phyloP scores from a whole-genome alignment of 2,888 invertebrate species.

The Calameuta filiformis region DNA sequence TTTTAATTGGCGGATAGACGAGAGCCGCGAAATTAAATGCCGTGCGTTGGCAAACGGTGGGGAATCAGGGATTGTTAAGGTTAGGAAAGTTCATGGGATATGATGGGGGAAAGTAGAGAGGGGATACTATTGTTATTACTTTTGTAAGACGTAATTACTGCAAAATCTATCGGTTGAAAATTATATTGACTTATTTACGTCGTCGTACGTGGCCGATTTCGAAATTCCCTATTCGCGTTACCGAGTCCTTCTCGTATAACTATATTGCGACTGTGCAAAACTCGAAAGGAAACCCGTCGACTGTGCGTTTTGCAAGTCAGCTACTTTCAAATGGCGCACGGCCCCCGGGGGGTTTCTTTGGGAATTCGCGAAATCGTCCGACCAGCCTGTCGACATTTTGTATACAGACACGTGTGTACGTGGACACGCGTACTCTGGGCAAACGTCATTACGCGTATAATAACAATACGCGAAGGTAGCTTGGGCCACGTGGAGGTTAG shows the following conservation, averaged over 20 bases:
- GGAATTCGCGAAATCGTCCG: background rate
- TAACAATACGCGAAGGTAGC: background rate
- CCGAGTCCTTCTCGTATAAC: background rate
- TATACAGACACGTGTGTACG: background rate
- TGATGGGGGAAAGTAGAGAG: background rate
- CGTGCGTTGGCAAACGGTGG: background rate
- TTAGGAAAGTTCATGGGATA: background rate
- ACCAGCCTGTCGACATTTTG: background rate
- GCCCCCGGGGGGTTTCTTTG: conserved; percentile 5
- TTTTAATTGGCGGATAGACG: background rate
- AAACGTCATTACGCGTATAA: background rate
- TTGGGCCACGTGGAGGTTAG: background rate
- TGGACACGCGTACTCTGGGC: background rate
- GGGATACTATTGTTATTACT: background rate
- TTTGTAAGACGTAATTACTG: background rate
- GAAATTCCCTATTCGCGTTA: background rate
- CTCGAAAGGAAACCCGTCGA: background rate
- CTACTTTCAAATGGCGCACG: conserved; percentile 20
- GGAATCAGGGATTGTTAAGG: background rate
- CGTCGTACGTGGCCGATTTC: background rate
- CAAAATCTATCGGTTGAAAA: background rate
- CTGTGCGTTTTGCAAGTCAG: conserved; percentile 19
- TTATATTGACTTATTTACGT: background rate
- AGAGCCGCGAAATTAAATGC: background rate
- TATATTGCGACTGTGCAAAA: background rate